phyloP scores from a whole-genome alignment of 2,113 vertebrate genomes.

The Phaethon lepturus region DNA sequence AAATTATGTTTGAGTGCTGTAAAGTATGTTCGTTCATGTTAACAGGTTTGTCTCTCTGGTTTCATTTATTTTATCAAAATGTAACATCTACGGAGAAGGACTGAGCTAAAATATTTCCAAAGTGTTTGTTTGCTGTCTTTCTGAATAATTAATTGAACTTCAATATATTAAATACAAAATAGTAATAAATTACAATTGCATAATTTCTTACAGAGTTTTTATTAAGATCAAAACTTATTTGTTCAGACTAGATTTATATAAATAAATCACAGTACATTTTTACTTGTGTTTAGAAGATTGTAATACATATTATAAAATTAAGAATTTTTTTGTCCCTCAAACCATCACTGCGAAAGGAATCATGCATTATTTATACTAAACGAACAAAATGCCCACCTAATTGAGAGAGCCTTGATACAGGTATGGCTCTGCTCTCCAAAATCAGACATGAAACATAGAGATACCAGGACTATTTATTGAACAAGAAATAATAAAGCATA shows the following conservation, averaged over 20 bases:
- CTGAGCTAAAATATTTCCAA: background rate
- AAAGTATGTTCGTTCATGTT: background rate
- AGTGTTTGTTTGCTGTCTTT: background rate
- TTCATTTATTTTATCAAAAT: background rate
- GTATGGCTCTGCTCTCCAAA: constrained; percentile 59
- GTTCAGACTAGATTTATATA: constrained; percentile 83
- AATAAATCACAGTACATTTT: constrained; percentile 83
- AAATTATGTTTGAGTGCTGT: background rate
- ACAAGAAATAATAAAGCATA: constrained; percentile 63
- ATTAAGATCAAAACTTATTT: constrained; percentile 74
- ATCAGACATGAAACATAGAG: constrained; percentile 71
- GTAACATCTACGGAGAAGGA: background rate
- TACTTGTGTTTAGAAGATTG: constrained; percentile 78
- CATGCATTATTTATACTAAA: constrained; percentile 85
- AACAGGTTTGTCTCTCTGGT: background rate
- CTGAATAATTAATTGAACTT: constrained; percentile 29
- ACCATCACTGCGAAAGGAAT: constrained; percentile 74
- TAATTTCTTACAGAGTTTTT: constrained; percentile 71
- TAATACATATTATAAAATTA: constrained; percentile 80
- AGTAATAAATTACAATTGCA: constrained; percentile 65
- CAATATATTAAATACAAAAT: constrained; percentile 64
- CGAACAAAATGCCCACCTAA: constrained; percentile 57
- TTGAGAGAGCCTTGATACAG: constrained; percentile 61
- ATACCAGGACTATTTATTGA: constrained; percentile 69
- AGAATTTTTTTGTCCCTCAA: constrained; percentile 69